A percentile compares a stretch with the other conserved stretches of the same genome.
Conservation (phyloP, 1,140 invertebrate species). For the Caenorhabditis remanei region DNA sequence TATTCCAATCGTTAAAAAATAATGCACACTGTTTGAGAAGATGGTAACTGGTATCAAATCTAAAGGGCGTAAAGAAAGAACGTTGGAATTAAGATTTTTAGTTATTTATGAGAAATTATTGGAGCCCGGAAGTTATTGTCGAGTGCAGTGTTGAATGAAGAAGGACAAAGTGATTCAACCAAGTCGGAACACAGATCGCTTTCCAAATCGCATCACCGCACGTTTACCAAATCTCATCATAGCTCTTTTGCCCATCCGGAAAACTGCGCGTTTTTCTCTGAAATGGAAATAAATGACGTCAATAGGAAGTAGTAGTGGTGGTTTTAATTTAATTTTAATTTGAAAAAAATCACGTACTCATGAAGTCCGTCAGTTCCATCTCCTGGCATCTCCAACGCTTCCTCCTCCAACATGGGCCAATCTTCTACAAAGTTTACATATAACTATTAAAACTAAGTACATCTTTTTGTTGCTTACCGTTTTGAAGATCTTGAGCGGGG, state of each 20-base stretch:
- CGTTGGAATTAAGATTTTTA: conserved; percentile 2
- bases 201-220: conserved; percentile 60
- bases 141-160: background rate
- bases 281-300: conserved; percentile 13
- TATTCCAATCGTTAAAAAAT: conserved; percentile 21
- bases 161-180: background rate
- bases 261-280: conserved; percentile 57
- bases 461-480: background rate
- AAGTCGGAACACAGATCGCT: conserved; percentile 43
- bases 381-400: background rate
- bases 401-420: background rate
- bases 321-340: background rate
- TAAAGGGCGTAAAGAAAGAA: background rate
- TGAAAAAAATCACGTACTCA: background rate
- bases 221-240: conserved; percentile 59
- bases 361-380: conserved; percentile 5
- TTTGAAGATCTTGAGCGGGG: background rate
- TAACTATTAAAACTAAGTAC: background rate
- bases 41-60: background rate
- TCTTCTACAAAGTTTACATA: background rate
- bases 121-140: conserved; percentile 7
- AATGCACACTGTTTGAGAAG: conserved; percentile 3
- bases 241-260: conserved; percentile 61
- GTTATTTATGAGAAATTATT: background rate
- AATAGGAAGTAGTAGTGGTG: background rate